Conservation (phyloP, 2,113 vertebrate species). For the Pachyramphus minor region DNA sequence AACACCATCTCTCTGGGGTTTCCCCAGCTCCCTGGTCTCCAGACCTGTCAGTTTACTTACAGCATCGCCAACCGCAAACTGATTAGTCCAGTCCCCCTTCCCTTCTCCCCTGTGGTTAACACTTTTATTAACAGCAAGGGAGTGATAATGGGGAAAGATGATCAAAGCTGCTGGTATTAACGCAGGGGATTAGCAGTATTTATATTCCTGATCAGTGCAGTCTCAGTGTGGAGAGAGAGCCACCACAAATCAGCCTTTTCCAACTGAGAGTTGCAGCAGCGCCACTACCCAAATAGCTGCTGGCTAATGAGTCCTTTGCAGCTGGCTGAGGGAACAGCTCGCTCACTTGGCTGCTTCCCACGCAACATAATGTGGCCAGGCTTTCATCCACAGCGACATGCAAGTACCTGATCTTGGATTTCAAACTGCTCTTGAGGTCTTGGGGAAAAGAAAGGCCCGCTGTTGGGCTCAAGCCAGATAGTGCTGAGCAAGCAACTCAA, state of each 20-base stretch:
- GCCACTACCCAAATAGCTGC: slow-evolving; percentile 41
- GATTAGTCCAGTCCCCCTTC: slow-evolving; percentile 50
- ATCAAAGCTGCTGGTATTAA: slow-evolving; percentile 69
- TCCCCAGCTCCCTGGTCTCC: slow-evolving; percentile 12
- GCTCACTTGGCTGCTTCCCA: not conserved
- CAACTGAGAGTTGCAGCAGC: slow-evolving; percentile 1
- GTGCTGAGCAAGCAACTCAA: not conserved
- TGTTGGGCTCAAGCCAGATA: not conserved
- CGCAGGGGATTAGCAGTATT: slow-evolving; percentile 58
- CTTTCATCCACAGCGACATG: accelerated
- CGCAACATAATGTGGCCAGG: not conserved
- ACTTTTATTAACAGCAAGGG: slow-evolving; percentile 66
- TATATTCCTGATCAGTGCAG: slow-evolving; percentile 62
- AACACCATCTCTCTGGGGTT: slow-evolving; percentile 4
- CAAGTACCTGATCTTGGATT: not conserved
- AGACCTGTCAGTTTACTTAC: slow-evolving; percentile 52
- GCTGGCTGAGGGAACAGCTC: not conserved
- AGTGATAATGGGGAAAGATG: slow-evolving; percentile 65
- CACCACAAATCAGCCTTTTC: slow-evolving; percentile 53
- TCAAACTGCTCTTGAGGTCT: not conserved
- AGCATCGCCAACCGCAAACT: slow-evolving; percentile 26
- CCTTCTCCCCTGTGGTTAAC: slow-evolving; percentile 55
- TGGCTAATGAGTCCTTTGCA: slow-evolving; percentile 34
- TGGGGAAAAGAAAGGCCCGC: not conserved
- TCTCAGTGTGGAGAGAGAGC: slow-evolving; percentile 15